Base-by-base conservation (phyloP, 2,113 vertebrate genomes). In the Chauna torquata region DNA sequence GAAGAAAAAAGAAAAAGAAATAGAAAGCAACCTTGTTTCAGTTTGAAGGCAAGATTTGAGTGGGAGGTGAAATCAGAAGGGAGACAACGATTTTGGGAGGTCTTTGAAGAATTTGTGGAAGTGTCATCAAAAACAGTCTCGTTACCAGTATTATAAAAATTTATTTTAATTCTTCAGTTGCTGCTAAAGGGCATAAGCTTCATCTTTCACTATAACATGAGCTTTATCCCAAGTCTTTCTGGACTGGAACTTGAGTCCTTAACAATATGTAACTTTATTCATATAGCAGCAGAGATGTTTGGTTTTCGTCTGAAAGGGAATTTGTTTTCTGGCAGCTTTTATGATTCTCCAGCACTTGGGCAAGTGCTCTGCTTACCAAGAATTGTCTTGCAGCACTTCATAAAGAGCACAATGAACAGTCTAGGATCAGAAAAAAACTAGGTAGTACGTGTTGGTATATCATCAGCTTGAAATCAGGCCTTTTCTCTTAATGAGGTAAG, bases 61-160 rank as follows among this genome's bases (percentile, higher is more conserved):
- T 88, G 54, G 89, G 75, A 92, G 54, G 82, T 52, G 86, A 91
- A 80, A 91, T 96, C 69, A 96, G 86, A 96, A 94, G 55, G 61
- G 50, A 91, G 55, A 90, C 83, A 50, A 57, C 72, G 77, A 79
- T 92, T 71, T 93, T 52, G 50, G 50, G 85, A 86, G n/a, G 74
- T 44, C 88, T 93, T 47, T 66, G 34, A 94, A 65, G 81, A 66
- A 91, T 88, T 94, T 86, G 70, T 58, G 66, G 38, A 93, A 86
- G 59, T 58, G 11, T 44, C 61, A 92, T 86, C 74, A 91, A 93
- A 92, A 82, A 1, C 58, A 79, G 50, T 82, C 8, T n/a, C 65
- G 64, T 32, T 55, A 45, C 7, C 34, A 50, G 2, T 34, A 40
- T 54, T 84, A 80, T 30, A 62, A 50, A 94, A 88, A 74, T 45